Conservation (phyloP, 2,888 invertebrate species). For the Torymus tubicola region DNA sequence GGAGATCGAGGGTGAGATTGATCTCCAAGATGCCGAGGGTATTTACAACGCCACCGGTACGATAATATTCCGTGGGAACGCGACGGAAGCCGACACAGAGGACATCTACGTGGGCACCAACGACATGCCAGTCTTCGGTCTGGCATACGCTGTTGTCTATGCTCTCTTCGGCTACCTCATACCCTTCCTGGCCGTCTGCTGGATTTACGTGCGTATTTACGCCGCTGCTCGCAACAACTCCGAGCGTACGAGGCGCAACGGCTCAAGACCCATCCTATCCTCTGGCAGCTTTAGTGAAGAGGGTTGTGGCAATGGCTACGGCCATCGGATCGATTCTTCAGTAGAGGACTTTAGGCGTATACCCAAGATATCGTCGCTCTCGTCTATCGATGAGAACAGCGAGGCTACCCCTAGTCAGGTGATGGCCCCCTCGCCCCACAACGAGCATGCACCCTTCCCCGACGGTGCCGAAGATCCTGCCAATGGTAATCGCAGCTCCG, state of each 20-base stretch:
- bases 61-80: neutral
- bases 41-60: slow-evolving; percentile 29
- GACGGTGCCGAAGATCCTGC: slow-evolving; percentile 38
- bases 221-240: slow-evolving; percentile 86
- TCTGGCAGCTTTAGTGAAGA: slow-evolving; percentile 72
- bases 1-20: slow-evolving; percentile 55
- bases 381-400: slow-evolving; percentile 74
- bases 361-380: slow-evolving; percentile 73
- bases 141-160: slow-evolving; percentile 76
- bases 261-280: slow-evolving; percentile 71
- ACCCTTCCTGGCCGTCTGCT: slow-evolving; percentile 82
- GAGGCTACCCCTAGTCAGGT: slow-evolving; percentile 68
- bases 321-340: slow-evolving; percentile 41
- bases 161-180: slow-evolving; percentile 77
- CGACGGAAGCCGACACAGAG: neutral
- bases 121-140: slow-evolving; percentile 70
- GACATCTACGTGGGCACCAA: too few relatives aligned
- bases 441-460: slow-evolving; percentile 46
- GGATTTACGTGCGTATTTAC: slow-evolving; percentile 87
- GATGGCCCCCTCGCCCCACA: slow-evolving; percentile 51
- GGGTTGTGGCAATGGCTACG: neutral
- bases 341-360: slow-evolving; percentile 70
- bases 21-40: slow-evolving; percentile 39
- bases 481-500: slow-evolving; percentile 39
- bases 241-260: slow-evolving; percentile 78